Conservation (phyloP, 1,140 invertebrate genomes). For the Aplysia californica region DNA sequence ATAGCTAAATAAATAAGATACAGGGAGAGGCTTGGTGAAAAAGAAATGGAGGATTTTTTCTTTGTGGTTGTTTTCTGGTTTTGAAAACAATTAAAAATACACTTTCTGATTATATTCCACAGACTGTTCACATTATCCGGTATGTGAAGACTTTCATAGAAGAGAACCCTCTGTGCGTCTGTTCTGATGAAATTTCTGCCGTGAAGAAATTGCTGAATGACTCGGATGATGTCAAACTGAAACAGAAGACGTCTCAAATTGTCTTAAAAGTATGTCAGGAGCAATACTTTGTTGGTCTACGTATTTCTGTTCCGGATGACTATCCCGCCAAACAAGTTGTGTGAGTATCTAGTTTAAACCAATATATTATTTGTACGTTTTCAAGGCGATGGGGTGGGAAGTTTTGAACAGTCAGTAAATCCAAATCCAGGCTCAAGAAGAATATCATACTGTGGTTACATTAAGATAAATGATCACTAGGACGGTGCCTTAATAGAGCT, state of each 20-base stretch:
- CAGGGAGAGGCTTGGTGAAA: no score
- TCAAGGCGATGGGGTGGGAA: no score
- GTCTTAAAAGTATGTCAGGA: slow-evolving; percentile 73
- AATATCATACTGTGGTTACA: no score
- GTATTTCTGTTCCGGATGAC: slow-evolving; percentile 74
- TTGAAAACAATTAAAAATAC: no score
- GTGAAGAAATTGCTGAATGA: slow-evolving; percentile 71
- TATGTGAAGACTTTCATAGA: slow-evolving; percentile 78
- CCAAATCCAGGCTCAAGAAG: no score
- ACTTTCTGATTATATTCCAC: no score
- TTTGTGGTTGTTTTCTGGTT: no score
- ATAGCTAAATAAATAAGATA: no score
- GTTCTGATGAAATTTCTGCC: slow-evolving; percentile 78
- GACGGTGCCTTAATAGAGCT: no score
- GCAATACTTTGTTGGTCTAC: slow-evolving; percentile 74
- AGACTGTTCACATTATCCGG: slow-evolving; percentile 72
- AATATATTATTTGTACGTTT: slow-evolving; percentile 15
- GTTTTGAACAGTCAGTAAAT: no score
- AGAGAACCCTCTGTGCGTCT: slow-evolving; percentile 80
- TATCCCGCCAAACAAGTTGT: slow-evolving; percentile 74
- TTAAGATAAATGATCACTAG: no score
- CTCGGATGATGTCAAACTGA: slow-evolving; percentile 75
- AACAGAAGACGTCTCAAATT: slow-evolving; percentile 77
- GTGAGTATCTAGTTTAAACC: slow-evolving; percentile 64
- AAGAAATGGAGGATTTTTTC: no score